These are phyloP conservation scores for Bergia puertoricense DNA, from an alignment of 92 coral and sea anemone genomes.

Conservation along the genomic window DNA sequence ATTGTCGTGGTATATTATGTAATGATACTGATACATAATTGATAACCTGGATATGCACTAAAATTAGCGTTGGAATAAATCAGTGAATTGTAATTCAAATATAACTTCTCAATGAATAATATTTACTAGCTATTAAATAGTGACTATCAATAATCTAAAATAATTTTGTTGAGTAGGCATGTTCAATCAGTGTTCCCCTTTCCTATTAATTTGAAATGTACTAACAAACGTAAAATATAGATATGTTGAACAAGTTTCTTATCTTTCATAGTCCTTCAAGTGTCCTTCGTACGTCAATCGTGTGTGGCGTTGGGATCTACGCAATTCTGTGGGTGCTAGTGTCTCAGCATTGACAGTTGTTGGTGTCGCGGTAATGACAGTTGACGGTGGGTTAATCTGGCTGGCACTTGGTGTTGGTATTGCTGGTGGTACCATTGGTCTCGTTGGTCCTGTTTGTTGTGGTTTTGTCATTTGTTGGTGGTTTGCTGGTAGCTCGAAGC, in stretches of 20 bases:
- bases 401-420: constrained; percentile 11
- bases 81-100: neutral
- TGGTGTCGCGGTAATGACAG: neutral
- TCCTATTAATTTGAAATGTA: neutral
- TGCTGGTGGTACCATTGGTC: neutral
- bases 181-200: neutral
- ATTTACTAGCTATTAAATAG: neutral
- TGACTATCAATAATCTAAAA: neutral
- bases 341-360: constrained; percentile 30
- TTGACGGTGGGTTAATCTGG: neutral
- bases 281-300: constrained; percentile 50
- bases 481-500: constrained; percentile 13
- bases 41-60: too few species aligned
- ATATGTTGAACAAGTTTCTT: constrained; percentile 3
- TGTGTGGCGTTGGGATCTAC: constrained; percentile 60
- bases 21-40: too few species aligned
- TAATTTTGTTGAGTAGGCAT: neutral
- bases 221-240: neutral
- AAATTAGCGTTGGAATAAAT: too few species aligned
- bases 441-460: constrained; percentile 8
- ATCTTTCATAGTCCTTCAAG: constrained; percentile 50
- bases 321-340: constrained; percentile 33
- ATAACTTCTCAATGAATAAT: neutral
- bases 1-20: too few species aligned
- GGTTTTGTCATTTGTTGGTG: constrained; percentile 30